Base-by-base conservation (phyloP, 23 tunicate species). In the Ciona savignyi region DNA sequence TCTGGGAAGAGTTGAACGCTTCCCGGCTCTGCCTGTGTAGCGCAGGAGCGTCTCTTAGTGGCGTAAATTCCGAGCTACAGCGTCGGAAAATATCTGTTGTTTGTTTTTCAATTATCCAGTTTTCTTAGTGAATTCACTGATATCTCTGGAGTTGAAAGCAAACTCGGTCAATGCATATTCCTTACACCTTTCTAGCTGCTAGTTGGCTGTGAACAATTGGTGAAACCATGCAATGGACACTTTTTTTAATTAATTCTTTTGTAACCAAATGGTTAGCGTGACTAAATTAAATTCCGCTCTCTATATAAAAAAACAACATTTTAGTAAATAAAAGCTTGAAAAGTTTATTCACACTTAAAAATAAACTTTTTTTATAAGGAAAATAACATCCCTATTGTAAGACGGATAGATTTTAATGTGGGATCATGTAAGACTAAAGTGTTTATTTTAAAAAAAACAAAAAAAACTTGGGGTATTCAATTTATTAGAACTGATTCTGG, bases 1-100 rank as follows among this genome's bases (percentile, higher is more conserved):
- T 63, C 88, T 83, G 88, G 88, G 88, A 75, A 66, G 81, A 79
- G 63, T 76, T 80, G 71, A 75, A 80, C 78, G 56, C 81, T 75
- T 79, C 78, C 88, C 68, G 88, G 78, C 75, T 73, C 75, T 83
- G 88, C 81, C 81, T 75, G 81, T 83, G 88, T 83, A 79, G 80
- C 75, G 88, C 33, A 30, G 66, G 88, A 77, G 80, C 81, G 75
- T 60, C 88, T 48, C 30, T 2, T 23, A 65, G 76, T 83, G 88
- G 81, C 69, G 88, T 83, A 75, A 69, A 83, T 56, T 83, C 88
- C 70, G 81, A 75, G 76, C 80, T 71, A 68, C 88, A 70, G 63
- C 60, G 70, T 83, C 88, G n/a, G 19, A 83, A 0, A 83, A 22
- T 28, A 75, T 64, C 67, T 32, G n/a, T n/a, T n/a, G n/a, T n/a